A percentile compares a stretch with the other conserved stretches of the same genome.
phyloP scores from a whole-genome alignment of 2,888 invertebrate genomes.

The Aproaerema taeniolella region DNA sequence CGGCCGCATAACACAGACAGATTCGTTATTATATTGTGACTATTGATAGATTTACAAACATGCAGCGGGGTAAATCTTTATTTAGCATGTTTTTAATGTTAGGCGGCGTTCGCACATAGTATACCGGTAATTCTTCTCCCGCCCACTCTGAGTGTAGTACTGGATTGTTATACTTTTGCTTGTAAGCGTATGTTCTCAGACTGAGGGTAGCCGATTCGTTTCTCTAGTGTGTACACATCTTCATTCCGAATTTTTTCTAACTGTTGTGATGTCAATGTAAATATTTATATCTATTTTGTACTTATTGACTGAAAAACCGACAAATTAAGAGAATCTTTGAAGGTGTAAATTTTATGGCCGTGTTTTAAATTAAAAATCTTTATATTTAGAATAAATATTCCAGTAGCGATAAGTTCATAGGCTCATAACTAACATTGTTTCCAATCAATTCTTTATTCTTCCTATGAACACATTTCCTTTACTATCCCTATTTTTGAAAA shows the following conservation, averaged over 20 bases:
- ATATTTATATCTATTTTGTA: slow-evolving; percentile 54
- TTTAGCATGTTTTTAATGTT: no score
- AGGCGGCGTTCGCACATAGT: no score
- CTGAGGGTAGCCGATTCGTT: slow-evolving; percentile 29
- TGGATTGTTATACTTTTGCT: slow-evolving; percentile 19
- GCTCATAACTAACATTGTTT: slow-evolving; percentile 12
- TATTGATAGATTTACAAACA: no score
- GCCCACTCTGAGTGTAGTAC: no score
- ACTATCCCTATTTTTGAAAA: slow-evolving; percentile 24
- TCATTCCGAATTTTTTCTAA: slow-evolving; percentile 48
- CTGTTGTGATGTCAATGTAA: slow-evolving; percentile 55
- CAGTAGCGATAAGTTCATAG: slow-evolving; percentile 19
- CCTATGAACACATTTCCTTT: slow-evolving; percentile 14
- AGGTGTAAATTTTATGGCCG: slow-evolving; percentile 9
- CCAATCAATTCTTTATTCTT: slow-evolving; percentile 21
- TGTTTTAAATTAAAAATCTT: slow-evolving; percentile 11
- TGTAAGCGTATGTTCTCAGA: slow-evolving; percentile 35
- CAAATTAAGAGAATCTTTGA: slow-evolving; percentile 11
- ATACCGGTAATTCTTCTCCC: no score
- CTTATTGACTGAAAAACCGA: slow-evolving; percentile 50
- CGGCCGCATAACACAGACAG: no score
- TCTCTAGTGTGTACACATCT: slow-evolving; percentile 30
- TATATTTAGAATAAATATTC: slow-evolving; percentile 12
- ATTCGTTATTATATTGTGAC: no score
- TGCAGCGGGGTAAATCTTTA: no score